Conservation (phyloP, 2,797 vertebrate species). For the Macroramphosus scolopax region DNA sequence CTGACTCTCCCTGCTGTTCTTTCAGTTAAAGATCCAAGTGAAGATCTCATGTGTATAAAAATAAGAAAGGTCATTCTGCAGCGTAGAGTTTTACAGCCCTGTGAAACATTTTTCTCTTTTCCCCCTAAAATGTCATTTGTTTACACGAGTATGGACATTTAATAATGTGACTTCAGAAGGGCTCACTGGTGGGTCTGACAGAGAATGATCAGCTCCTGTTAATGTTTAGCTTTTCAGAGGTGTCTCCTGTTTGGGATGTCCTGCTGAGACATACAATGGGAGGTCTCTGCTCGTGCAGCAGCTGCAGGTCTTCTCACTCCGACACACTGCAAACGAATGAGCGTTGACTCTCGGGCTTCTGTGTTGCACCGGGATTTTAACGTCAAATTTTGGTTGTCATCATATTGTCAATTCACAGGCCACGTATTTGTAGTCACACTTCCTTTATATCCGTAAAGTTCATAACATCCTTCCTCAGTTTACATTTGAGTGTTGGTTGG, state of each 20-base stretch:
- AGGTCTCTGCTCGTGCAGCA: slow-evolving; percentile 17
- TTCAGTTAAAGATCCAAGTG: too few relatives aligned
- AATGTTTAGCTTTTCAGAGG: slow-evolving; percentile 17
- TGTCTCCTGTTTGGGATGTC: slow-evolving; percentile 16
- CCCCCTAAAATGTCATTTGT: not conserved
- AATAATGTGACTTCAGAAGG: not conserved
- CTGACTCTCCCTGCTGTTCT: too few relatives aligned
- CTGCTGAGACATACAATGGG: slow-evolving; percentile 13
- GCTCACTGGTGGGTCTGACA: slow-evolving; percentile 26
- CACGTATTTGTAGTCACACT: slow-evolving; percentile 12
- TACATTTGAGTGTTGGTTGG: slow-evolving; percentile 39
- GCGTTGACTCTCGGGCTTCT: slow-evolving; percentile 8
- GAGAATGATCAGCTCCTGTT: slow-evolving; percentile 21
- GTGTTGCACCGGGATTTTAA: not conserved
- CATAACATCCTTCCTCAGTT: slow-evolving; percentile 27
- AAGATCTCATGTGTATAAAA: too few relatives aligned
- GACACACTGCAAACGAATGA: slow-evolving; percentile 14
- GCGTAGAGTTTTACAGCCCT: too few relatives aligned
- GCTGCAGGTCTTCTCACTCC: slow-evolving; percentile 28
- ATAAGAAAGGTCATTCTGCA: too few relatives aligned
- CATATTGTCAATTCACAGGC: not conserved
- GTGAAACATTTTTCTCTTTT: not conserved
- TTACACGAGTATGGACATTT: slow-evolving; percentile 8
- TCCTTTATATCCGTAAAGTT: slow-evolving; percentile 25
- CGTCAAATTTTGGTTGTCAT: not conserved